Evolutionary conservation across 2,797 vertebrate species (phyloP).

Genomic region (Cetoscarus ocellatus): DNA sequence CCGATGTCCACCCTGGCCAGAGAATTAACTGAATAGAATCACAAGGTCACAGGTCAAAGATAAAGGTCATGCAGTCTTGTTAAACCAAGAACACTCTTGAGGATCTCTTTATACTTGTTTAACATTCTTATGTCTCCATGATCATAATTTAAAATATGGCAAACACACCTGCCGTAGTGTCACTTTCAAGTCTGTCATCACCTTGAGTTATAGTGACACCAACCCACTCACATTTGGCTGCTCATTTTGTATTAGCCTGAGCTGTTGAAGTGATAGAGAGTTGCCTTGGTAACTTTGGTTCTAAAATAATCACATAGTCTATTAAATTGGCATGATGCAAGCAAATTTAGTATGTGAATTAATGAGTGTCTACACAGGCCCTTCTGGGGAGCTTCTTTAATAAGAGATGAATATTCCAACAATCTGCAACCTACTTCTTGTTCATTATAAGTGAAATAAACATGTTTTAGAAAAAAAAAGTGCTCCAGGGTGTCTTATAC

Average conservation of each 20-base stretch:
- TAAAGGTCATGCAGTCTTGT: too few species aligned
- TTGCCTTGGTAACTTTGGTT: constrained; percentile 55
- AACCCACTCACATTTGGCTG: constrained; percentile 37
- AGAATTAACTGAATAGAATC: too few species aligned
- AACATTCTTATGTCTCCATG: too few species aligned
- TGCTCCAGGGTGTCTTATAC: background rate
- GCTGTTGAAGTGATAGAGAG: constrained; percentile 42
- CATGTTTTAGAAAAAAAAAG: constrained; percentile 13
- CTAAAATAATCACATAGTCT: constrained; percentile 59
- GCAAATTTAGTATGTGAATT: constrained; percentile 38
- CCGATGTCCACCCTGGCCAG: too few species aligned
- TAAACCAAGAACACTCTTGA: too few species aligned
- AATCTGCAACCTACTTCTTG: constrained; percentile 20
- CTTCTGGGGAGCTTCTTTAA: constrained; percentile 27
- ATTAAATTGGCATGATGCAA: constrained; percentile 36
- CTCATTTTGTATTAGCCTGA: constrained; percentile 44
- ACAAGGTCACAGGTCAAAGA: too few species aligned
- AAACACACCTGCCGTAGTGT: too few species aligned
- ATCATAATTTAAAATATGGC: too few species aligned
- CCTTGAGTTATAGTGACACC: constrained; percentile 17
- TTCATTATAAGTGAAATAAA: constrained; percentile 29
- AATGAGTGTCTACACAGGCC: constrained; percentile 35
- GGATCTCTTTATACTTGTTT: constrained; percentile 15
- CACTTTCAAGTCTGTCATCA: constrained; percentile 38
- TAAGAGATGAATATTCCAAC: constrained; percentile 35